Evolutionary conservation across 2,888 invertebrate species (phyloP).

Genomic region (Orthosia cruda): DNA sequence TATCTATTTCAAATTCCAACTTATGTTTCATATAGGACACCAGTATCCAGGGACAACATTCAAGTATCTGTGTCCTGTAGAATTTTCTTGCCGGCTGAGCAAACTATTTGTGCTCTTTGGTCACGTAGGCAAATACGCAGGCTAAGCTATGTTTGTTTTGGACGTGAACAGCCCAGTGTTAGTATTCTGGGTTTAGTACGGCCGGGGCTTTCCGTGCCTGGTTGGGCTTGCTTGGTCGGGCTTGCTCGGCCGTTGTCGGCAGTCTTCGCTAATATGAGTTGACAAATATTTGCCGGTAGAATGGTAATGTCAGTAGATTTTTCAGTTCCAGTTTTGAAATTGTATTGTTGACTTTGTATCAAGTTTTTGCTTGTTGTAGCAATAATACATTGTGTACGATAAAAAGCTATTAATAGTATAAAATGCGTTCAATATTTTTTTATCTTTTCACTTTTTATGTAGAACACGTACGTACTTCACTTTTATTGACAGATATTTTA

Average conservation of each 20-base stretch:
- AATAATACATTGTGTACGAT: neutral
- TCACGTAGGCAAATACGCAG: conserved; percentile 69
- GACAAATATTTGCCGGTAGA: conserved; percentile 48
- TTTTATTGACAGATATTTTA: conserved; percentile 9
- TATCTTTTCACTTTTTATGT: conserved; percentile 22
- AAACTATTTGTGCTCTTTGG: conserved; percentile 62
- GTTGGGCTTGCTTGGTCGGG: conserved; percentile 31
- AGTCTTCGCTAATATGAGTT: conserved; percentile 51
- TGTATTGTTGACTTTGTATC: conserved; percentile 6
- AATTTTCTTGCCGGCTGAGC: conserved; percentile 60
- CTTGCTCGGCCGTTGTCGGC: conserved; percentile 49
- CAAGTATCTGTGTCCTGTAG: conserved; percentile 60
- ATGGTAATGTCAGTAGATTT: conserved; percentile 42
- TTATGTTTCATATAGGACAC: conserved; percentile 36
- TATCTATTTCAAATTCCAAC: conserved; percentile 40
- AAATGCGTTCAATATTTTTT: conserved; percentile 30
- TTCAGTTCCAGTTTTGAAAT: conserved; percentile 35
- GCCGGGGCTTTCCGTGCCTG: conserved; percentile 39
- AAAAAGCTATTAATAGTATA: conserved; percentile 31
- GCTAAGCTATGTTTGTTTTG: conserved; percentile 67
- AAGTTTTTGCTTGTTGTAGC: conserved; percentile 20
- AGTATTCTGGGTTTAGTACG: conserved; percentile 58
- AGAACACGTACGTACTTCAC: neutral
- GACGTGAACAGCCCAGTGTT: conserved; percentile 39
- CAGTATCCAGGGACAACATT: conserved; percentile 30